Base-by-base conservation (phyloP, 2,888 invertebrate genomes). In the Bimastos eiseni region DNA sequence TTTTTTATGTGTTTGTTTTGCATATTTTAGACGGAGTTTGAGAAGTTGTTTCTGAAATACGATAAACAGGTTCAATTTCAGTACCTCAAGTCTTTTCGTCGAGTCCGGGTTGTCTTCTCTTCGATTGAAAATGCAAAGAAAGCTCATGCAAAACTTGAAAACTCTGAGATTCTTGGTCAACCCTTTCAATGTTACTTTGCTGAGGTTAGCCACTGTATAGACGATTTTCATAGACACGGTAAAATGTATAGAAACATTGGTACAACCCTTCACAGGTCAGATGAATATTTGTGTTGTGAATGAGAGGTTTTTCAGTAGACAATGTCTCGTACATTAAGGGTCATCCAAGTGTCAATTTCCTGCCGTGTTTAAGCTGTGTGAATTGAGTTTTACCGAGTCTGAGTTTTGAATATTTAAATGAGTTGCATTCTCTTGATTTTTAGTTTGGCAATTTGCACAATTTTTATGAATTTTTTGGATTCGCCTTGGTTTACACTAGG, bases 161-260 rank as follows among this genome's bases (percentile, higher is more conserved):
- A 98, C 94, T 97, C 97, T 94, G 96, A 96, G 93, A 97, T 98
- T 94, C 93, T 93, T 92, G 94, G 94, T 11, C 93, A 93, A 90
- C 96, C 96, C 91, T 97, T 98, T 93, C 98, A 97, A 94, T 98
- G 98, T 95, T 98, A 98, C 95, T 98, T 98, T 95, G 98, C 98
- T 90, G 98, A 96, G 94, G 95, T 94, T 86, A 33, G 70, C 11
- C 1, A 8, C n/a, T 70, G 2, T 19, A 19, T 5, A n/a, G 17
- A 17, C 1, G 70, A 1, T n/a, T 13, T 70, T 70, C 5, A 13
- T n/a, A 70, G 70, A n/a, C 13, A n/a, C 30, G 11, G 13, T 70
- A n/a, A 13, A 70, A n/a, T 70, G 70, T 49, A 3, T 24, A 17
- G 49, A 49, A 5, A 24, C n/a, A 13, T n/a, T n/a, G 1, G 70